A percentile compares a stretch with the other conserved stretches of the same genome.
These are phyloP conservation scores for Eueremaeus valkanovi DNA, from an alignment of 2,888 invertebrate genomes.

Conservation along the genomic window DNA sequence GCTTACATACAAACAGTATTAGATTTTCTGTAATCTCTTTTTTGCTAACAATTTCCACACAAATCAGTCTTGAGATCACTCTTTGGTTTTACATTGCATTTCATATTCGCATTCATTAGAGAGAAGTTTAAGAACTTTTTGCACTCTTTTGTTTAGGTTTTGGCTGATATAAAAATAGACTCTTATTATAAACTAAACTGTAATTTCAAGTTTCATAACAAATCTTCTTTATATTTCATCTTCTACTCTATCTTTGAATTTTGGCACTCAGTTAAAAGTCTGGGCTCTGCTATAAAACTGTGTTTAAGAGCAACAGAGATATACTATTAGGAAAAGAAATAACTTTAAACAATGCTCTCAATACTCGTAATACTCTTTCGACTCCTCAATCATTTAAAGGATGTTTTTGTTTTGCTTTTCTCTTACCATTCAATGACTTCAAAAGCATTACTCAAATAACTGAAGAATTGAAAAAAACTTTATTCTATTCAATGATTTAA, in stretches of 20 bases:
- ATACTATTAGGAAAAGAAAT: background rate
- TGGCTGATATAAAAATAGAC: background rate
- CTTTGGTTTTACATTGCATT: no score
- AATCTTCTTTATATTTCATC: background rate
- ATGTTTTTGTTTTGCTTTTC: background rate
- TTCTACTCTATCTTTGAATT: no score
- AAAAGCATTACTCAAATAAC: background rate
- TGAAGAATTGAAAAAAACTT: no score
- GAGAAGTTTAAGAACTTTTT: no score
- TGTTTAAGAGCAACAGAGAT: background rate
- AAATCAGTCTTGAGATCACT: background rate
- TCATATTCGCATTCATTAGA: no score
- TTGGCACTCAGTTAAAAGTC: background rate
- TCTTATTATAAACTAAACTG: background rate
- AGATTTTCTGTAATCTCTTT: background rate
- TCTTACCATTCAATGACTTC: no score
- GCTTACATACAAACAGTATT: no score
- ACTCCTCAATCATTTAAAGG: background rate
- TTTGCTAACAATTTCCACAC: background rate
- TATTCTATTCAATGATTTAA: no score
- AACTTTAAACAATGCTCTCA: background rate
- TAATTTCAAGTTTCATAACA: constrained; percentile 6
- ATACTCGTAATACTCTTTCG: background rate
- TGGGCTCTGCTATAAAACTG: no score
- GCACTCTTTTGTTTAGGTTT: background rate